A percentile compares a stretch with the other conserved stretches of the same genome.
phyloP scores from a whole-genome alignment of 2,797 vertebrate species.

The Hoplostethus atlanticus region DNA sequence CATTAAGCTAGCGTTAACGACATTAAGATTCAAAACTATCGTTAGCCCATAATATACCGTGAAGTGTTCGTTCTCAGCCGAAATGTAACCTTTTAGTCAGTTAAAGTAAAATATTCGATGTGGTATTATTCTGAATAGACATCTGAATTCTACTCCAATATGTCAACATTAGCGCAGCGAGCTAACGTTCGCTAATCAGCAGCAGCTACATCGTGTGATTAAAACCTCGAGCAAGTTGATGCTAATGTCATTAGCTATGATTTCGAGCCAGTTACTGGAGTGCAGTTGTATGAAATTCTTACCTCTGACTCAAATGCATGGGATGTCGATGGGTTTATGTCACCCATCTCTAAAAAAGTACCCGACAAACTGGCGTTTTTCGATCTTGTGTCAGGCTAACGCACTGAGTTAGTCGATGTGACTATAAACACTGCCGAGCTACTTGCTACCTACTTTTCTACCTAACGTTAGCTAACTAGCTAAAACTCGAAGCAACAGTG shows the following conservation, averaged over 20 bases:
- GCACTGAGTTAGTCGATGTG: slow-evolving; percentile 14
- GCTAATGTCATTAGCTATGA: slow-evolving; percentile 44
- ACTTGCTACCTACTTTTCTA: slow-evolving; percentile 16
- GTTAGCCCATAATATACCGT: neutral
- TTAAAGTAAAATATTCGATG: neutral
- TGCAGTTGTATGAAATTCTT: slow-evolving; percentile 50
- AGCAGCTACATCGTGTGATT: slow-evolving; percentile 52
- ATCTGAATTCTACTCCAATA: neutral
- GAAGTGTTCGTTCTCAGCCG: neutral
- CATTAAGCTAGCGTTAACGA: slow-evolving; percentile 21
- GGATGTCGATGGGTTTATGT: slow-evolving; percentile 78
- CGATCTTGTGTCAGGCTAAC: slow-evolving; percentile 29
- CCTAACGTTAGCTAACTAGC: slow-evolving; percentile 43
- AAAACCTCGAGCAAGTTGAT: slow-evolving; percentile 56
- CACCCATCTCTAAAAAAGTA: slow-evolving; percentile 70
- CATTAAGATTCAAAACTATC: neutral
- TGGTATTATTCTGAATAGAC: neutral
- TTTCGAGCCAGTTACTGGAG: slow-evolving; percentile 19
- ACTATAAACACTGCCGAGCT: slow-evolving; percentile 64
- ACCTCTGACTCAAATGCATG: slow-evolving; percentile 79
- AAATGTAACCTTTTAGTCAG: fast-evolving
- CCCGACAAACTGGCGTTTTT: slow-evolving; percentile 49
- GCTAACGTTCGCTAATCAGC: slow-evolving; percentile 59
- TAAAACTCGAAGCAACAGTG: slow-evolving; percentile 67
- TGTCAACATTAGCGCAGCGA: slow-evolving; percentile 61